A percentile compares a stretch with the other conserved stretches of the same genome.
These are phyloP conservation scores for Ornithoptera alexandrae DNA, from an alignment of 2,888 invertebrate species.

Conservation along the genomic window DNA sequence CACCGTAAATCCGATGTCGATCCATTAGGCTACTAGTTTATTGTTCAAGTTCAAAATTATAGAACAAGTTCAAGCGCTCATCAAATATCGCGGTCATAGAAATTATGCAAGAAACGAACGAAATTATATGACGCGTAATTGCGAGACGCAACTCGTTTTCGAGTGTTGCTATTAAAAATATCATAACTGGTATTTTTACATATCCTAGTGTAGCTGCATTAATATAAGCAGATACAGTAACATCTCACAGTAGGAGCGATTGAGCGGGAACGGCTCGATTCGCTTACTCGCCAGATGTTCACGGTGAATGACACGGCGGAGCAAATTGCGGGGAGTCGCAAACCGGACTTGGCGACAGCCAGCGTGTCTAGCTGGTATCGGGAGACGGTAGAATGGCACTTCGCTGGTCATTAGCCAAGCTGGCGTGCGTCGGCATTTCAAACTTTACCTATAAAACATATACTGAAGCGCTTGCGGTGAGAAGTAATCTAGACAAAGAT, in stretches of 20 bases:
- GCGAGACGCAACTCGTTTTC: constrained; percentile 9
- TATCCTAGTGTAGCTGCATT: constrained; percentile 7
- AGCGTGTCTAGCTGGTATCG: constrained; percentile 27
- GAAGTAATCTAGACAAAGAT: constrained; percentile 47
- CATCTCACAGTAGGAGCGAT: neutral
- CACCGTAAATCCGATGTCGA: neutral
- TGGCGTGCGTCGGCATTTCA: constrained; percentile 36
- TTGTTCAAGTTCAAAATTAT: constrained; percentile 1
- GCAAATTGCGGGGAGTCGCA: constrained; percentile 21
- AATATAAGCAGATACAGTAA: neutral
- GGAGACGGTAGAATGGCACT: constrained; percentile 26
- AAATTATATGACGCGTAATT: constrained; percentile 7
- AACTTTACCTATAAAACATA: constrained; percentile 42
- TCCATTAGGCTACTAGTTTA: neutral
- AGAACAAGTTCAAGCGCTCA: neutral
- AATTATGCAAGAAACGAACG: neutral
- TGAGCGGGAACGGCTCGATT: constrained; percentile 8
- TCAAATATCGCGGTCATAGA: neutral
- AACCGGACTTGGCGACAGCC: constrained; percentile 28
- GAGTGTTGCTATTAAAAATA: neutral
- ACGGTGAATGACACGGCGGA: constrained; percentile 26
- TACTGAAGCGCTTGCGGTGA: constrained; percentile 46
- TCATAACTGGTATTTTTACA: constrained; percentile 16
- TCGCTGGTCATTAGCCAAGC: constrained; percentile 36
- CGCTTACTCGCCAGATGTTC: constrained; percentile 20